Evolutionary conservation across 2,113 vertebrate species (phyloP).

Genomic region (Lichenostomus cassidix): DNA sequence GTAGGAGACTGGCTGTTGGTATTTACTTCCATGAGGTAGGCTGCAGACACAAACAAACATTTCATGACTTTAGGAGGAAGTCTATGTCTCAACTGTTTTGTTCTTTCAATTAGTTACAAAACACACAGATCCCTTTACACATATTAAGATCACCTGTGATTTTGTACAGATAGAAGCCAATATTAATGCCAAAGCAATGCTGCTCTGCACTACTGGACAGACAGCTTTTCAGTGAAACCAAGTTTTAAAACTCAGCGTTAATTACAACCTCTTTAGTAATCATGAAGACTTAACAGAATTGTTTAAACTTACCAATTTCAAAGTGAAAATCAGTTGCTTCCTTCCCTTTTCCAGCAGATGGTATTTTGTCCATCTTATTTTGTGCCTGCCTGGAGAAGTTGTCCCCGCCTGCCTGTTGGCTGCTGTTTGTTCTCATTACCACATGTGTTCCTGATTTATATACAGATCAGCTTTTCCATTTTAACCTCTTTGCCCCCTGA

Average conservation of each 20-base stretch:
- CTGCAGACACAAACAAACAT: not conserved
- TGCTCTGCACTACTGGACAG: not conserved
- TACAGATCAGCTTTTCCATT: conserved; percentile 49
- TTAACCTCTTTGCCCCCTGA: conserved; percentile 54
- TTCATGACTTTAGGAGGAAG: not conserved
- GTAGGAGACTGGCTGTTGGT: not conserved
- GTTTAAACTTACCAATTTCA: not conserved
- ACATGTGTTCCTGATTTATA: conserved; percentile 53
- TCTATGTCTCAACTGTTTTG: not conserved
- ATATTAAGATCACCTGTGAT: not conserved
- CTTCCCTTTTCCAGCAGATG: not conserved
- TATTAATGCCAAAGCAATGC: not conserved
- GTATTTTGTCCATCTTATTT: conserved; percentile 6
- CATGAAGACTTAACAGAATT: not conserved
- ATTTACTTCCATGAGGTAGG: not conserved
- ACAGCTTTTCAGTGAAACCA: not conserved
- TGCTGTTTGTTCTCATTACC: conserved; percentile 58
- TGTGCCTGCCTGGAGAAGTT: conserved; percentile 6
- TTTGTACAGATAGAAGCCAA: not conserved
- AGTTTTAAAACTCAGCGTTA: not conserved
- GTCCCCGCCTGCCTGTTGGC: conserved; percentile 4
- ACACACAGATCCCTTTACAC: not conserved
- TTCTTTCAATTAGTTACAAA: not conserved
- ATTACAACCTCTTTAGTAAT: not conserved
- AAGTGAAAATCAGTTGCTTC: not conserved